Evolutionary conservation across 2,797 vertebrate species (phyloP).

Genomic region (Urocyon cinereoargenteus): DNA sequence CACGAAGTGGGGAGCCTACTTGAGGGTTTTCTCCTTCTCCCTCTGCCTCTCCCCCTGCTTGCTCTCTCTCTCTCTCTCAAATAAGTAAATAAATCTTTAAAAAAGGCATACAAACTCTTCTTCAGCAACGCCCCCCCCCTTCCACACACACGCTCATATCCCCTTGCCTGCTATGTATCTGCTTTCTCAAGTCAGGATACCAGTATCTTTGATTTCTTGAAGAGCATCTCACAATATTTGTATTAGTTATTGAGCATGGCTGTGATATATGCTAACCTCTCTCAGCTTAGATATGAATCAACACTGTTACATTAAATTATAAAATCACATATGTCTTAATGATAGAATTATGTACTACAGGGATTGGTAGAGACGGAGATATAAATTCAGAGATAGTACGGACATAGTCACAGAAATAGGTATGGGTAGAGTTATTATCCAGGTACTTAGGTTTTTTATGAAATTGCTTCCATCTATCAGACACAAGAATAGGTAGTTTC

Average conservation of each 20-base stretch:
- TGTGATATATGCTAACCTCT: background rate
- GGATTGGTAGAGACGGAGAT: background rate
- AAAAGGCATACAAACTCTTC: background rate
- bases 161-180: background rate
- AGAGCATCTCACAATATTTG: background rate
- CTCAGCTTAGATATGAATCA: background rate
- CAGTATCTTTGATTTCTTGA: background rate
- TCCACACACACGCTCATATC: no score
- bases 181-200: background rate
- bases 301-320: background rate
- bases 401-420: background rate
- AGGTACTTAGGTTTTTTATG: background rate
- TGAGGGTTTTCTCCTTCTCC: no score
- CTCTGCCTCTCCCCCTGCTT: no score
- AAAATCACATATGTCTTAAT: background rate
- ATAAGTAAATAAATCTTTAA: no score
- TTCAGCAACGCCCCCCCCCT: rapidly evolving
- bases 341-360: no score
- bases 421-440: background rate
- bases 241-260: background rate
- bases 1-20: no score
- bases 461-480: background rate
- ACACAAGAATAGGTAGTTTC: background rate
- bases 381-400: background rate
- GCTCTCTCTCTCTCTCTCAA: no score